A percentile compares a stretch with the other conserved stretches of the same genome.
Evolutionary conservation across 2,797 vertebrate genomes (phyloP).

Genomic region (Columba guinea): DNA sequence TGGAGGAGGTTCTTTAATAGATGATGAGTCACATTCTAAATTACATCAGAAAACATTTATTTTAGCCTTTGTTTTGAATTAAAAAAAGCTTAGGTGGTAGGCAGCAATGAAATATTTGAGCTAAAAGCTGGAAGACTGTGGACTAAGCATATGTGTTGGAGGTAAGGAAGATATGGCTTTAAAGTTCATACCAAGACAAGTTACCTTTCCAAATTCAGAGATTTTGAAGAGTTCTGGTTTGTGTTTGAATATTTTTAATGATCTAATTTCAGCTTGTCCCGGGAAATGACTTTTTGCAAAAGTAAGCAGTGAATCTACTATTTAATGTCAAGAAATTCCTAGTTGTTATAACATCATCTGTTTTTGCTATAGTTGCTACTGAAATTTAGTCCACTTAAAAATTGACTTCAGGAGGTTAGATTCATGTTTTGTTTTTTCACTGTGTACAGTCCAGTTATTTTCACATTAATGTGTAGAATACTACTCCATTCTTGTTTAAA

Average conservation of each 20-base stretch:
- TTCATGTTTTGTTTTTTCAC: neutral
- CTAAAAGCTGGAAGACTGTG: conserved; percentile 33
- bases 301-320: neutral
- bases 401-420: neutral
- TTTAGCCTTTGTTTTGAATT: neutral
- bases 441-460: neutral
- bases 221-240: neutral
- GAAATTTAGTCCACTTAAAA: neutral
- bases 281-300: neutral
- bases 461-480: neutral
- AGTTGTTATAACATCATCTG: neutral
- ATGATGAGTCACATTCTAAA: conserved; percentile 19
- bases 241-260: neutral
- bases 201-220: neutral
- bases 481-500: neutral
- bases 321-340: neutral
- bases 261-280: neutral
- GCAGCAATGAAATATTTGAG: conserved; percentile 25
- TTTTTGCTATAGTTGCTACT: neutral
- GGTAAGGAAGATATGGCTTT: conserved; percentile 42
- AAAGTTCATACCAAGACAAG: neutral
- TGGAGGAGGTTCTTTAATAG: neutral
- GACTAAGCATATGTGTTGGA: conserved; percentile 10
- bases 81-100: neutral
- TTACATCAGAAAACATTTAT: neutral